Evolutionary conservation across 2,797 vertebrate genomes (phyloP), one percentile per base, ranked within the genome.

Genomic region (Notolepis coatsorum): DNA sequence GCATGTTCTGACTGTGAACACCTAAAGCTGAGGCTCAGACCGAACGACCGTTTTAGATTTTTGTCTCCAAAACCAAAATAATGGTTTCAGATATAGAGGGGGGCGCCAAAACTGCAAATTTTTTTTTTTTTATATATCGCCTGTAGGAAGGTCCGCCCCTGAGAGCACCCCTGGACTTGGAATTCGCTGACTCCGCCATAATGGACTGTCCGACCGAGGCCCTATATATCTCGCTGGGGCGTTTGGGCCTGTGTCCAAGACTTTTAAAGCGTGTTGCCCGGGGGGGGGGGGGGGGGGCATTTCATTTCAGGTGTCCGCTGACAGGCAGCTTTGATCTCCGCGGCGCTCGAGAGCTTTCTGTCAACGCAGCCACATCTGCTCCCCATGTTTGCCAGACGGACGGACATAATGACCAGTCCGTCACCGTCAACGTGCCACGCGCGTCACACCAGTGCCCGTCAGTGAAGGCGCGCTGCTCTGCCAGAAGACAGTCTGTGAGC

Each of bases 251-350:
- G 24, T 2, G 13, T 77, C 78, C 86, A 87, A 47, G 68, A 38
- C 61, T n/a, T n/a, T n/a, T 70, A 61, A 68, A 52, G n/a, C 24
- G 25, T 21, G 24, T 28, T 18, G 57, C 61, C 51, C 37, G 30
- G 60, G 65, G 64, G 50, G 71, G 59, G 65, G 53, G 61, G 72
- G 68, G 77, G 67, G 76, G 75, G 79, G 77, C 82, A 61, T 79
- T 61, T 72, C 71, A 45, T 79, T 75, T 84, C 68, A 71, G 67
- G 66, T 79, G 71, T 77, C 46, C 4, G 15, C 65, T 81, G 79
- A 75, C 72, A 75, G 31, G 53, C 73, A 61, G 63, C 81, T 86
- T 88, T 91, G 85, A 90, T 90, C 78, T 77, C n/a, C n/a, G 65
- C 69, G 65, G 43, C 52, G 50, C 66, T 51, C 53, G 24, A 18